phyloP scores from a whole-genome alignment of 2,888 invertebrate genomes.

The Nysson spinosus region DNA sequence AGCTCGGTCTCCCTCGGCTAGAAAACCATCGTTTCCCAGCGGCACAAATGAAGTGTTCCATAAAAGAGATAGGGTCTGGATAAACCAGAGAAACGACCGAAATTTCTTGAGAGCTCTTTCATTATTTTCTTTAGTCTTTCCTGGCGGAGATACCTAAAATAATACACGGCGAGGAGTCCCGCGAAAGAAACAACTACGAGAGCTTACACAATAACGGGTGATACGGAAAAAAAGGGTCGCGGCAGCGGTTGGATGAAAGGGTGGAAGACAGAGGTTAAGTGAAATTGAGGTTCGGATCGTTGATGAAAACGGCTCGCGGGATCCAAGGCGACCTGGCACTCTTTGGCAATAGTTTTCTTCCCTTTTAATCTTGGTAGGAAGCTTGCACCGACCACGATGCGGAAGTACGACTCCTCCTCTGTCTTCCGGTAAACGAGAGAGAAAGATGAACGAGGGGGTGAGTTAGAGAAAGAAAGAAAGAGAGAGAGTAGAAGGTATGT shows the following conservation, averaged over 20 bases:
- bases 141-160: constrained; percentile 12
- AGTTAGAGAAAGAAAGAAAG: not conserved
- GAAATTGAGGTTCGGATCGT: constrained; percentile 63
- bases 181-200: constrained; percentile 16
- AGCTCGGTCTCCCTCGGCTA: no score
- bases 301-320: constrained; percentile 57
- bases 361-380: constrained; percentile 57
- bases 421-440: constrained; percentile 9
- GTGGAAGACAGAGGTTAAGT: constrained; percentile 48
- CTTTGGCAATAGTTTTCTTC: constrained; percentile 53
- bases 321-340: constrained; percentile 46
- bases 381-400: constrained; percentile 11
- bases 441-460: not conserved
- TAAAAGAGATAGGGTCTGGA: constrained; percentile 19
- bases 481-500: not conserved
- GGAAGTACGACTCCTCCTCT: constrained; percentile 24
- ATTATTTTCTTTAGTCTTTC: not conserved
- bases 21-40: no score
- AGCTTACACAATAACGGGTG: constrained; percentile 15
- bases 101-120: constrained; percentile 17
- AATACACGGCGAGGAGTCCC: constrained; percentile 19
- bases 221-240: not conserved
- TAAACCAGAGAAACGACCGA: constrained; percentile 27
- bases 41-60: no score
- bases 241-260: not conserved